A percentile compares a stretch with the other conserved stretches of the same genome.
These are phyloP conservation scores for Monopis laevigella DNA, from an alignment of 2,888 invertebrate species.

Conservation along the genomic window DNA sequence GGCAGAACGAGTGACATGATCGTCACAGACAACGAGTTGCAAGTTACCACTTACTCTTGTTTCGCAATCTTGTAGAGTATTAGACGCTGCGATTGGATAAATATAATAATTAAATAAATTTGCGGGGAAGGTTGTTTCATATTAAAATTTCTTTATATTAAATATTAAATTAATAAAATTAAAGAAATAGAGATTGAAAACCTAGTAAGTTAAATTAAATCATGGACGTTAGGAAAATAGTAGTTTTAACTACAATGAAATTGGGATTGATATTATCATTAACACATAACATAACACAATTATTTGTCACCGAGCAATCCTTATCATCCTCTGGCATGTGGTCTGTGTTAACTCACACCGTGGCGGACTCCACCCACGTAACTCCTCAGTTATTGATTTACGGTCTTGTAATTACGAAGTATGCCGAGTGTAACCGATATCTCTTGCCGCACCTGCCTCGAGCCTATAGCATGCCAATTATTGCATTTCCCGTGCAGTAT, in stretches of 20 bases:
- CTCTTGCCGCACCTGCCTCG: constrained; percentile 37
- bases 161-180: too few species aligned
- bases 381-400: background rate
- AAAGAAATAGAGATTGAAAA: too few species aligned
- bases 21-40: background rate
- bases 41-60: background rate
- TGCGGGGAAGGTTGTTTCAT: too few species aligned
- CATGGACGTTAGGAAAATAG: too few species aligned
- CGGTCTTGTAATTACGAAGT: background rate
- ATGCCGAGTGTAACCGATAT: constrained; percentile 6
- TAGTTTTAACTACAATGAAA: too few species aligned
- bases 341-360: constrained; percentile 4
- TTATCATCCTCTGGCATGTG: constrained; percentile 9
- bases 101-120: too few species aligned
- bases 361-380: background rate
- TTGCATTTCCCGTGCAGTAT: constrained; percentile 26
- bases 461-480: constrained; percentile 25
- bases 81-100: too few species aligned
- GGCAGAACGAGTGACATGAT: constrained; percentile 9
- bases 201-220: too few species aligned
- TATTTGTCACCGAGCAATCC: too few species aligned
- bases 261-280: too few species aligned
- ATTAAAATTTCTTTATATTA: too few species aligned
- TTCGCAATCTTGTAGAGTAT: constrained; percentile 9
- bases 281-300: too few species aligned